Percentiles rank a stretch among this genome's conserved stretches.
These are phyloP conservation scores for Cylas formicarius DNA, from an alignment of 1,140 invertebrate genomes.

Conservation along the genomic window DNA sequence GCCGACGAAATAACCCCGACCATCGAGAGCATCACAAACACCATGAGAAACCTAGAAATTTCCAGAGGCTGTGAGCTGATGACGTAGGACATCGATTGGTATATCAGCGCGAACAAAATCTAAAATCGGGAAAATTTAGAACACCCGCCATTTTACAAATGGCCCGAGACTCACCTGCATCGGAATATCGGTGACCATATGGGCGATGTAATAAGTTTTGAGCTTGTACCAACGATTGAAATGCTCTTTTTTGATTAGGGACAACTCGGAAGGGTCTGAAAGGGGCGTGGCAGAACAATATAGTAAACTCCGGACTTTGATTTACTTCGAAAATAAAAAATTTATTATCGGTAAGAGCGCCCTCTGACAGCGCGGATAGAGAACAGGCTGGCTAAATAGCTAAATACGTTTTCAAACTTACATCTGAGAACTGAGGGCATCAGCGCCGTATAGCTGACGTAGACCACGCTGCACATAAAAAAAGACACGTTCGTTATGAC, in stretches of 20 bases:
- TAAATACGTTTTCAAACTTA: constrained; percentile 46
- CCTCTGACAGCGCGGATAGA: no score
- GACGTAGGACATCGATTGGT: constrained; percentile 67
- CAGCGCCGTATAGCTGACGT: constrained; percentile 65
- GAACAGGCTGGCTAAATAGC: no score
- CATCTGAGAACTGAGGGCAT: constrained; percentile 71
- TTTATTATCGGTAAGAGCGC: no score
- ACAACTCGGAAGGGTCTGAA: constrained; percentile 76
- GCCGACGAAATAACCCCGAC: constrained; percentile 64
- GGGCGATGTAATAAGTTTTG: constrained; percentile 79
- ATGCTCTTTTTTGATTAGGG: constrained; percentile 78
- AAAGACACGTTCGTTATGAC: constrained; percentile 63
- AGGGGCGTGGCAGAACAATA: constrained; percentile 24
- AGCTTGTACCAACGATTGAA: constrained; percentile 95
- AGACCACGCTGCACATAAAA: constrained; percentile 54
- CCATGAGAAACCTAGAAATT: constrained; percentile 66
- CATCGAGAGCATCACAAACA: constrained; percentile 58
- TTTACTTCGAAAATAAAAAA: no score
- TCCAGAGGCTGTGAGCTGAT: constrained; percentile 77
- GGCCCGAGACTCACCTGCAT: constrained; percentile 65
- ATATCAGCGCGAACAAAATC: constrained; percentile 55
- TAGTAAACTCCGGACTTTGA: background rate
- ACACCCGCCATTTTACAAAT: constrained; percentile 6
- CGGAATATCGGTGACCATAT: constrained; percentile 56
- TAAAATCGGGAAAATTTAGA: constrained; percentile 32